Evolutionary conservation across 2,113 vertebrate species (phyloP).

Genomic region (Sebastes fasciatus): DNA sequence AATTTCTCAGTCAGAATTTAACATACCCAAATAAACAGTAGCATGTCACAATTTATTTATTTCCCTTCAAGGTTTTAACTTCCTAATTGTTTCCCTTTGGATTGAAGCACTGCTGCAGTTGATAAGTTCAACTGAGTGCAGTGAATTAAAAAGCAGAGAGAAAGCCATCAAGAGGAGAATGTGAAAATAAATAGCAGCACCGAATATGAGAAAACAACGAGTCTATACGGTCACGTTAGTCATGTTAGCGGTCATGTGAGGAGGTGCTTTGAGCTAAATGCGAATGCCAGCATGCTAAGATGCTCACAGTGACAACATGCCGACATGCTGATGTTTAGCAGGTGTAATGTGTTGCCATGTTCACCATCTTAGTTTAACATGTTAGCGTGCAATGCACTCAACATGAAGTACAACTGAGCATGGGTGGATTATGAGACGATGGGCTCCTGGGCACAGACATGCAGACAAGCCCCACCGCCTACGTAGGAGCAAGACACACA

Average conservation of each 20-base stretch:
- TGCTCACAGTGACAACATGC: too few species aligned
- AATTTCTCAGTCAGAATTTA: background rate
- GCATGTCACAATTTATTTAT: background rate
- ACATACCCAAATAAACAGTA: background rate
- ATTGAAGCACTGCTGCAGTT: background rate
- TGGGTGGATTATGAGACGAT: too few species aligned
- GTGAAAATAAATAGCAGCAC: background rate
- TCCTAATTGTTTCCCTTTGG: constrained; percentile 1
- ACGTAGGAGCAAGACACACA: too few species aligned
- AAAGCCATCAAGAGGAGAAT: background rate
- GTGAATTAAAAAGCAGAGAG: background rate
- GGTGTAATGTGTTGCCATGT: too few species aligned
- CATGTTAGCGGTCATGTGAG: background rate
- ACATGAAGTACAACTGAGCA: too few species aligned
- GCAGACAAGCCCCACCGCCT: too few species aligned
- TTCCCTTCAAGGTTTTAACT: background rate
- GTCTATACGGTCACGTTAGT: background rate
- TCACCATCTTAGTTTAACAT: too few species aligned
- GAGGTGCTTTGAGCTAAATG: background rate
- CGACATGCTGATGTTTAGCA: too few species aligned
- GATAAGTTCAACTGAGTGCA: background rate
- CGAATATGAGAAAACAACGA: background rate
- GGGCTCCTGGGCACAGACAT: too few species aligned
- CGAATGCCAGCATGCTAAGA: background rate
- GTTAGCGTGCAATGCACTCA: too few species aligned